A percentile compares a stretch with the other conserved stretches of the same genome.
Evolutionary conservation across 30 jellyfish, hydroid and myxozoan genomes (phyloP).

Genomic region (Hydra vulgaris): DNA sequence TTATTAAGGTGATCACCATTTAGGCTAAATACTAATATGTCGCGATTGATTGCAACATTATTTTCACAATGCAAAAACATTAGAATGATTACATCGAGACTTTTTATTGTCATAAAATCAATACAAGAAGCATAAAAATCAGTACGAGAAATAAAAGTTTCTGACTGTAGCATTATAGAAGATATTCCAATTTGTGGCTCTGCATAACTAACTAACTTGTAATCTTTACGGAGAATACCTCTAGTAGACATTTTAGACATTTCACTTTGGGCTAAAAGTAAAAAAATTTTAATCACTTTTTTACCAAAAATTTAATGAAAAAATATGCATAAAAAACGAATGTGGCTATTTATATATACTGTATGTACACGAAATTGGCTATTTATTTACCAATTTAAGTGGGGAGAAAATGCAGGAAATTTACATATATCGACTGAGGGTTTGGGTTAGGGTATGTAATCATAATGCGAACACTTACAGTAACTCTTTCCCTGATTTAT

Average conservation of each 20-base stretch:
- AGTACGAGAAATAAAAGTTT: constrained; percentile 22
- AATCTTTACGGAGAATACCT: constrained; percentile 74
- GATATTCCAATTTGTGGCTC: constrained; percentile 41
- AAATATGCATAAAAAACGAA: neutral
- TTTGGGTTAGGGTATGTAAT: no score
- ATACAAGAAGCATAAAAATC: constrained; percentile 10
- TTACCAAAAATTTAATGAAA: no score
- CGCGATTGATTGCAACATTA: constrained; percentile 17
- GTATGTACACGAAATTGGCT: no score
- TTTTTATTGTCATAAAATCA: constrained; percentile 3
- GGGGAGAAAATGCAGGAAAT: no score
- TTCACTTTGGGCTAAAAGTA: constrained; percentile 45
- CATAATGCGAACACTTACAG: no score
- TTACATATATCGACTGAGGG: no score
- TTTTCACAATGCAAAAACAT: constrained; percentile 48
- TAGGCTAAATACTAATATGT: constrained; percentile 21
- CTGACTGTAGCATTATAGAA: constrained; percentile 36
- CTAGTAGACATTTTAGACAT: constrained; percentile 24
- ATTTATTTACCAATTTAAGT: no score
- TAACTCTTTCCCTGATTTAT: no score
- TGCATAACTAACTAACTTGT: constrained; percentile 15
- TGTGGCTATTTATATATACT: no score
- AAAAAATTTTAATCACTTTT: neutral
- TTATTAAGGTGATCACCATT: constrained; percentile 8
- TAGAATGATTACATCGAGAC: constrained; percentile 24